Percentiles rank a stretch among this genome's conserved stretches.
Conservation (phyloP, 2,113 vertebrate species). For the Sylvilagus bachmani region DNA sequence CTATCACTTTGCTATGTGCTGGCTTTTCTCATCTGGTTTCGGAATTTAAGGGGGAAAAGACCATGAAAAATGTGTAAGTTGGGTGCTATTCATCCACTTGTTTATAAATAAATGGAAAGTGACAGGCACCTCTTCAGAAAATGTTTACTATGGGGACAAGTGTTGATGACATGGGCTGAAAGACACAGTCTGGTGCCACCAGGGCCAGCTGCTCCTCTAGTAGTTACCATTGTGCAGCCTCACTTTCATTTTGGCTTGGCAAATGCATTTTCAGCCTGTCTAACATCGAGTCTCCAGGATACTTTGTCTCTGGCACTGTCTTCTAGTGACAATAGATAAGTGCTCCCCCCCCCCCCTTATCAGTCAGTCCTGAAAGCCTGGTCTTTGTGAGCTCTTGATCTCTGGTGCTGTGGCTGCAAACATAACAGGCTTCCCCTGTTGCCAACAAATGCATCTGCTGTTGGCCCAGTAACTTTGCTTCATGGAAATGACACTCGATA, state of each 20-base stretch:
- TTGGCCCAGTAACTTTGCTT: conserved; percentile 85
- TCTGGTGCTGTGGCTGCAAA: conserved; percentile 82
- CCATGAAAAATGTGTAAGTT: conserved; percentile 80
- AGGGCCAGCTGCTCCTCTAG: conserved; percentile 86
- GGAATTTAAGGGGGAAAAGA: conserved; percentile 68
- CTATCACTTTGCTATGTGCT: conserved; percentile 44
- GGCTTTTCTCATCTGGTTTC: conserved; percentile 72
- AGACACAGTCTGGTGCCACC: conserved; percentile 87
- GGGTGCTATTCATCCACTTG: conserved; percentile 80
- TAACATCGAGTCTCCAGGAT: conserved; percentile 82
- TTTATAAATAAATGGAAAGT: conserved; percentile 84
- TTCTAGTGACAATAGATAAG: conserved; percentile 83
- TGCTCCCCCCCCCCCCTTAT: no score
- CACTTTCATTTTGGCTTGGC: conserved; percentile 79
- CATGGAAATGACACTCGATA: conserved; percentile 81
- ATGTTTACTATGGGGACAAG: conserved; percentile 75
- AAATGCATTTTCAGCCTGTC: conserved; percentile 77
- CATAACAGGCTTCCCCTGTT: conserved; percentile 75
- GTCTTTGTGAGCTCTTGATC: conserved; percentile 83
- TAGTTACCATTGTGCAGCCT: conserved; percentile 82
- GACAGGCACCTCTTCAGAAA: conserved; percentile 81
- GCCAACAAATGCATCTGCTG: conserved; percentile 87
- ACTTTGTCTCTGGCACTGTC: conserved; percentile 82
- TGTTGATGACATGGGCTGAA: conserved; percentile 85
- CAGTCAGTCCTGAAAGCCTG: conserved; percentile 67